phyloP scores from a whole-genome alignment of 92 coral and sea anemone species.

The Umimayanthus kanabou region DNA sequence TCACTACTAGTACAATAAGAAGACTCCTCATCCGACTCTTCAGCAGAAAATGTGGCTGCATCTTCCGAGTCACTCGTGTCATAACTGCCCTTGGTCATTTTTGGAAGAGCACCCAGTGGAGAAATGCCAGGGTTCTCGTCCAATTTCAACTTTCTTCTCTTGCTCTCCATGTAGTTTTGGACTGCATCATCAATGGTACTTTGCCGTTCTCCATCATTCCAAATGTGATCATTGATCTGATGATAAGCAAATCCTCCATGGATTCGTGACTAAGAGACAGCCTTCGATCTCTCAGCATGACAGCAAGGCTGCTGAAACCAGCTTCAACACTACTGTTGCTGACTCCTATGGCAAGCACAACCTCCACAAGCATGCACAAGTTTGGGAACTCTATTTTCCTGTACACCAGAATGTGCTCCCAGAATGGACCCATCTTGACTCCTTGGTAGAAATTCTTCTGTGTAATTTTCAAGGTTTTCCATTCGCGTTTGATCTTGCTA shows the following conservation, averaged over 20 bases:
- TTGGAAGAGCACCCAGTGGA: background rate
- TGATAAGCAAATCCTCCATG: constrained; percentile 23
- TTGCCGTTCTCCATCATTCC: background rate
- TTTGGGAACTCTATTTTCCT: background rate
- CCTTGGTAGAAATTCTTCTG: too few relatives aligned
- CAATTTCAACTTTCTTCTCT: background rate
- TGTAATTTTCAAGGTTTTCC: too few relatives aligned
- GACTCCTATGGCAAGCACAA: background rate
- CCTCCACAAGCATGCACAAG: background rate
- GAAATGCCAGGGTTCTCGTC: background rate
- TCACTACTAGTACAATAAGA: background rate
- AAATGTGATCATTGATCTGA: constrained; percentile 15
- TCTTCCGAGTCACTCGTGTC: too few relatives aligned
- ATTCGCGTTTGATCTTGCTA: too few relatives aligned
- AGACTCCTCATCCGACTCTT: background rate
- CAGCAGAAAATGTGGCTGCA: background rate
- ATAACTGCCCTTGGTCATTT: too few relatives aligned
- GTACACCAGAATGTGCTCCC: constrained; percentile 1
- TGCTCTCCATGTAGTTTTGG: background rate
- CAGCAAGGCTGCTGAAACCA: constrained; percentile 15
- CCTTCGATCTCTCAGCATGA: constrained; percentile 25
- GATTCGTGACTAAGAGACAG: background rate
- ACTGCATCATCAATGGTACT: background rate
- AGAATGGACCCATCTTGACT: too few relatives aligned
- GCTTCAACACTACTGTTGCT: background rate